Evolutionary conservation across 1,140 invertebrate genomes (phyloP).

Genomic region (Ylistrum balloti): DNA sequence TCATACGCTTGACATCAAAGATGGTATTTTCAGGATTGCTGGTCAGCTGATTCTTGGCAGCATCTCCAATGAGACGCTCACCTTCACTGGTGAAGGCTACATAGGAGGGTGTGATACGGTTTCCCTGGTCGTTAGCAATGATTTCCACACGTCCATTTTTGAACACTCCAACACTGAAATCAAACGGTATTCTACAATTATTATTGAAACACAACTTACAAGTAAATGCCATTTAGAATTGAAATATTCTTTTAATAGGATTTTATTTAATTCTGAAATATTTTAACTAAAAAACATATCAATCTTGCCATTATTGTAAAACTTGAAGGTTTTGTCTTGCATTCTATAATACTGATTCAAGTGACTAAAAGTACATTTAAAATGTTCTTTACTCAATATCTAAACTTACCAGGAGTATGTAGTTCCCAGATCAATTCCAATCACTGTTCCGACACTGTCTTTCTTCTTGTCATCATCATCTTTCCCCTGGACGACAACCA

Average conservation of each 20-base stretch:
- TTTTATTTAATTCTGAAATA: no score
- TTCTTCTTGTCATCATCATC: constrained; percentile 82
- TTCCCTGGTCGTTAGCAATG: constrained; percentile 99
- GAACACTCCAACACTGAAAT: constrained; percentile 96
- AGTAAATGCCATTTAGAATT: no score
- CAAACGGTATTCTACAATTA: not conserved
- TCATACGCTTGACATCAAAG: constrained; percentile 97
- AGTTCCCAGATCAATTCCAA: constrained; percentile 99
- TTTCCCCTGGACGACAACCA: not conserved
- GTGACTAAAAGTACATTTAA: no score
- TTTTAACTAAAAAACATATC: no score
- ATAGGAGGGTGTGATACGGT: constrained; percentile 98
- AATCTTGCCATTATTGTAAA: no score
- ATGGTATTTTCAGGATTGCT: constrained; percentile 98
- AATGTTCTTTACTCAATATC: not conserved
- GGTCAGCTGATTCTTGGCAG: constrained; percentile 98
- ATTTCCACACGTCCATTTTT: constrained; percentile 99
- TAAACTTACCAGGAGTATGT: constrained; percentile 97
- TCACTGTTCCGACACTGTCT: constrained; percentile 95
- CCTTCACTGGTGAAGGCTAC: constrained; percentile 97
- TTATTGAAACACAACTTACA: no score
- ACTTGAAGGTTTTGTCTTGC: no score
- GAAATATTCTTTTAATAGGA: no score
- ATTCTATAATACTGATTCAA: no score
- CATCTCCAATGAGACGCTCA: constrained; percentile 98